Evolutionary conservation across 1,140 invertebrate species (phyloP).

Genomic region (Camponotus floridanus): DNA sequence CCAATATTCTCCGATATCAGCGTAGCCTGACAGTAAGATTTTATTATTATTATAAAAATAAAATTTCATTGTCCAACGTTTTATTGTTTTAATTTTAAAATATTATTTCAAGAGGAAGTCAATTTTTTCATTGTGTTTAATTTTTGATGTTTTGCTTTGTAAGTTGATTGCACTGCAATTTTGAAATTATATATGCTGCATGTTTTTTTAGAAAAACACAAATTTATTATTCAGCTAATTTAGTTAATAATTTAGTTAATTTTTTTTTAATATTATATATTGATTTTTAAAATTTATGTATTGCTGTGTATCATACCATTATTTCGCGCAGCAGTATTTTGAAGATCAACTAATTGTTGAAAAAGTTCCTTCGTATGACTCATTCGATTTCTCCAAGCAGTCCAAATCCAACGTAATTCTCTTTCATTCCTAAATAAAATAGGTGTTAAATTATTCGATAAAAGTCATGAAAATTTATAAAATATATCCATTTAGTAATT

Average conservation of each 20-base stretch:
- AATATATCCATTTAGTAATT: not conserved
- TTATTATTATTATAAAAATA: constrained; percentile 14
- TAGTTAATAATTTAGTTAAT: no score
- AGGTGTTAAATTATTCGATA: not conserved
- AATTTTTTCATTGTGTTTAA: not conserved
- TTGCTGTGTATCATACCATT: constrained; percentile 14
- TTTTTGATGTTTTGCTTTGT: no score
- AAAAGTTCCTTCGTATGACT: constrained; percentile 85
- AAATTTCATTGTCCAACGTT: not conserved
- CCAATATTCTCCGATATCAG: constrained; percentile 40
- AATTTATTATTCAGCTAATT: no score
- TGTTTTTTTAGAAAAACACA: no score
- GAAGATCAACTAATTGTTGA: constrained; percentile 51
- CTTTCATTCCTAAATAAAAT: constrained; percentile 72
- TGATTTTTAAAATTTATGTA: no score
- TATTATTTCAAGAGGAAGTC: not conserved
- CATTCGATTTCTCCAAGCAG: constrained; percentile 71
- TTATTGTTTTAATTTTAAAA: not conserved
- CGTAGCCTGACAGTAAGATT: constrained; percentile 20
- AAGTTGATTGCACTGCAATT: no score
- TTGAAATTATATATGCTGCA: no score
- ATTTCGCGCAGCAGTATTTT: constrained; percentile 12
- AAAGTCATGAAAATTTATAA: not conserved
- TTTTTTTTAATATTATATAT: no score
- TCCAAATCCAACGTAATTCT: constrained; percentile 83